Evolutionary conservation across 2,113 vertebrate species (phyloP), one percentile per base, ranked within the genome.

Genomic region (Cynoglossus semilaevis): DNA sequence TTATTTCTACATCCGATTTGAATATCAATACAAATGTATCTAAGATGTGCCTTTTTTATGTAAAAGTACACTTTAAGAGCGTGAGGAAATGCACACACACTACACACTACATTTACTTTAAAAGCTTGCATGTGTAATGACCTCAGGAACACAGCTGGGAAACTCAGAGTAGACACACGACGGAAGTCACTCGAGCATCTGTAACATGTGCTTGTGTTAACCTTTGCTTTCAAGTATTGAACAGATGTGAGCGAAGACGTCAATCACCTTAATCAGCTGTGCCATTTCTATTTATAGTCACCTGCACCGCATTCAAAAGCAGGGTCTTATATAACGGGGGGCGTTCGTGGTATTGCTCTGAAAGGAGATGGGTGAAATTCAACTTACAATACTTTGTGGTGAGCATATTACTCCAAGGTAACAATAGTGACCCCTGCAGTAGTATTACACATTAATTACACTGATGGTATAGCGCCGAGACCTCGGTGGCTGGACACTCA

Each of bases 101-200:
- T 34, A 55, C 43, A 49, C 37, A 54, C 16, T 14, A 45, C 22
- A 16, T 63, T 63, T 19, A 70, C 59, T 82, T 68, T 52, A 58
- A 57, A 75, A 59, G 63, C 60, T 38, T 79, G 58, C 38, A 67
- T 76, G 42, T 52, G 54, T 65, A 67, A 81, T 69, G 45, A 74
- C 19, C 16, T 63, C 52, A 52, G 44, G 51, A 77, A 58, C 54
- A 59, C 66, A 46, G 17, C 59, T 43, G 70, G 76, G 70, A 74
- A 65, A 63, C 67, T 61, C 40, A 61, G 61, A 72, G 74, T 76
- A 67, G 8, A 3, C 58, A 71, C 58, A 74, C 37, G 35, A 69
- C 58, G 47, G 34, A 69, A 84, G 51, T 58, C 76, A 50, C 70
- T 80, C 64, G 72, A 74, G 67, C 74, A 76, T 76, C 67, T 57